Evolutionary conservation across 2,113 vertebrate species (phyloP), one percentile per base, ranked within the genome.

Genomic region (Alligator mississippiensis): DNA sequence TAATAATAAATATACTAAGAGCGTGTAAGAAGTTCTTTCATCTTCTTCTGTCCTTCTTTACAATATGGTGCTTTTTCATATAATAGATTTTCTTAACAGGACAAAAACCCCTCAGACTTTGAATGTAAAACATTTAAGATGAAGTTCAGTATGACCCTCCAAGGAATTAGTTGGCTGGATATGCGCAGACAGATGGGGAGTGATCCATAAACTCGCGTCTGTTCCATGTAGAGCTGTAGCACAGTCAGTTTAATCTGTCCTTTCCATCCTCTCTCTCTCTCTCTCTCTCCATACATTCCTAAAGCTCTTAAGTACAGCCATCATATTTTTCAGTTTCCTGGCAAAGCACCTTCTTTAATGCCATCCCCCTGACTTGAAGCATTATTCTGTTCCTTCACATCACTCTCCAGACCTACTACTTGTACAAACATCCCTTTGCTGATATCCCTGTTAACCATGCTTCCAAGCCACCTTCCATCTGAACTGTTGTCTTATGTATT

Each of bases 391-490:
- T 82, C 59, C 60, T 88, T 13, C 76, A 72, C 78, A 72, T 72
- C 1, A 0, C 59, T 94, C 58, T 58, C 19, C 27, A 82, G 77
- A 79, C 70, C 89, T 77, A 76, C 64, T 61, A 34, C 22, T 61
- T 70, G 85, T 66, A n/a, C 85, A 75, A 68, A 92, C 84, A 74
- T 75, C 66, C 1, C 4, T 87, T 30, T 70, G 74, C 84, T 14
- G 1, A 3, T 57, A 59, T 61, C 30, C 62, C 6, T 58, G 11
- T 80, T 87, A 63, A 1, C 38, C 4, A 4, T 16, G 78, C 72
- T 83, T 83, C 1, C 0, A 19, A 54, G 88, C 0, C 0, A 59
- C 70, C 17, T 9, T 74, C 61, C 1, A 18, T 75, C 66, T 4
- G 58, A 81, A 87, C 68, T 74, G 34, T 55, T 74, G 0, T 38